Conservation (phyloP, 2,797 vertebrate genomes). For the Megalops cyprinoides region DNA sequence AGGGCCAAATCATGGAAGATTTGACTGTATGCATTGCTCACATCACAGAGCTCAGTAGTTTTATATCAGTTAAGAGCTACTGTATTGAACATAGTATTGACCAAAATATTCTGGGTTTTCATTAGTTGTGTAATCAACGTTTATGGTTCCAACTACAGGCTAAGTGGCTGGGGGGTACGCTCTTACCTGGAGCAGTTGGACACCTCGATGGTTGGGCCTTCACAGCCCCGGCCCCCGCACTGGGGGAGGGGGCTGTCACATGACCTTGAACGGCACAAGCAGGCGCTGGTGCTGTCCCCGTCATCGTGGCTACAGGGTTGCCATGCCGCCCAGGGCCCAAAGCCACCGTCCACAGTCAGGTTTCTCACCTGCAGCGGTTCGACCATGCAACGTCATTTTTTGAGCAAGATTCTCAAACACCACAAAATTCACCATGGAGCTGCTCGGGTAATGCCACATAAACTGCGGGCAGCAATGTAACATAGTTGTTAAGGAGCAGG, state of each 20-base stretch:
- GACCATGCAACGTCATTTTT: background rate
- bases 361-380: constrained; percentile 82
- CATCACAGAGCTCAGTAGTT: background rate
- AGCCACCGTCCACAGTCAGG: constrained; percentile 84
- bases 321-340: constrained; percentile 92
- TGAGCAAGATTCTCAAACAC: background rate
- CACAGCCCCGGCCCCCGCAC: constrained; percentile 86
- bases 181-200: constrained; percentile 94
- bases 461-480: too few relatives aligned
- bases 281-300: constrained; percentile 86
- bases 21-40: background rate
- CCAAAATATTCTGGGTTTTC: background rate
- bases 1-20: background rate
- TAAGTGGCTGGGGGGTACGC: background rate
- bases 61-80: background rate
- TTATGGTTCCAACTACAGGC: background rate
- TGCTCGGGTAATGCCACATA: too few relatives aligned
- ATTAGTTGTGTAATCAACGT: background rate
- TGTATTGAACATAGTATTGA: background rate
- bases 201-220: constrained; percentile 88
- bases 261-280: constrained; percentile 86
- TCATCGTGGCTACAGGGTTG: constrained; percentile 92
- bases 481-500: too few relatives aligned
- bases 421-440: background rate
- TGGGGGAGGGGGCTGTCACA: constrained; percentile 88